phyloP scores from a whole-genome alignment of 2,888 invertebrate species.

The Spisula subtruncata region DNA sequence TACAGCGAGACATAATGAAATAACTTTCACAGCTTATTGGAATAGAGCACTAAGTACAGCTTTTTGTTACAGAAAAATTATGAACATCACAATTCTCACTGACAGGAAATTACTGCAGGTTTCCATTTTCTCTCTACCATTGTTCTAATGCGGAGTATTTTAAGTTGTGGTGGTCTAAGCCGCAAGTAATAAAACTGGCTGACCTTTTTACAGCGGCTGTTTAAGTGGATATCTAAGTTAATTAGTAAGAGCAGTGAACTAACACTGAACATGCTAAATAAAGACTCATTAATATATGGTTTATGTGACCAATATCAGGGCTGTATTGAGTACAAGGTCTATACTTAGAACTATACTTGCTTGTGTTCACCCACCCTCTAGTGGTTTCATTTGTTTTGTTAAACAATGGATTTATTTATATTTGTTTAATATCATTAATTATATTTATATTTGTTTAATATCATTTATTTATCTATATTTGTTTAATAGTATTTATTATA shows the following conservation, averaged over 20 bases:
- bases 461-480: too few relatives aligned
- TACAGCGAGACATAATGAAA: conserved; percentile 6
- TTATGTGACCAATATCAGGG: conserved; percentile 15
- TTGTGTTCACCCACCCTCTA: too few relatives aligned
- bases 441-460: too few relatives aligned
- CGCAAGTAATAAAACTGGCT: conserved; percentile 14
- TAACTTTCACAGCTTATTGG: conserved; percentile 27
- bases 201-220: neutral
- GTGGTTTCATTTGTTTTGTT: too few relatives aligned
- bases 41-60: conserved; percentile 34
- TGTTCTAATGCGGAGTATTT: neutral
- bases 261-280: neutral
- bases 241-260: conserved; percentile 9
- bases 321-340: too few relatives aligned
- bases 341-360: too few relatives aligned
- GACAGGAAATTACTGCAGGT: conserved; percentile 43
- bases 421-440: too few relatives aligned
- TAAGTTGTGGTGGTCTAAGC: conserved; percentile 16
- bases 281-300: conserved; percentile 6
- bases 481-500: too few relatives aligned
- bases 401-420: too few relatives aligned
- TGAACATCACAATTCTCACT: conserved; percentile 37
- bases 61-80: conserved; percentile 45
- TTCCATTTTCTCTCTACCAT: conserved; percentile 34
- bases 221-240: conserved; percentile 10